These are phyloP conservation scores for Nomada lathburiana DNA, from an alignment of 2,888 invertebrate genomes.

Conservation along the genomic window DNA sequence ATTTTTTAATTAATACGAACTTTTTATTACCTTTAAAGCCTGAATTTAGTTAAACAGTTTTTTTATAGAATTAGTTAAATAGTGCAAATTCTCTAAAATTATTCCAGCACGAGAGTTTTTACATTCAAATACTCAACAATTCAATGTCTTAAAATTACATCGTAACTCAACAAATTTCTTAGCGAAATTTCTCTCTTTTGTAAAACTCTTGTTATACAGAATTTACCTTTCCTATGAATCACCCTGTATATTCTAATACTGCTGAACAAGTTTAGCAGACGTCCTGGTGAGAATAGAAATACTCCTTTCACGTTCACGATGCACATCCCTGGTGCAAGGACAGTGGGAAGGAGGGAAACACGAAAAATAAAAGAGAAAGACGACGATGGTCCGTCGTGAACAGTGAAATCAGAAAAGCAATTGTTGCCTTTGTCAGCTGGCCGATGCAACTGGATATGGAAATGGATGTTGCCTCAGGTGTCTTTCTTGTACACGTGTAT, in stretches of 20 bases:
- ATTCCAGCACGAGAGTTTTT: too few species aligned
- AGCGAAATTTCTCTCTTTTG: too few species aligned
- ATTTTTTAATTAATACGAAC: too few species aligned
- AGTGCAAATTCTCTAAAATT: too few species aligned
- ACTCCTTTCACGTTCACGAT: not conserved
- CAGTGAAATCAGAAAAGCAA: conserved; percentile 39
- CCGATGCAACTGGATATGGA: conserved; percentile 33
- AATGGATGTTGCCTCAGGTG: conserved; percentile 10
- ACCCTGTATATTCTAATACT: not conserved
- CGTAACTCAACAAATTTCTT: too few species aligned
- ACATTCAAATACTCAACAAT: too few species aligned
- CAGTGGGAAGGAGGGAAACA: not conserved
- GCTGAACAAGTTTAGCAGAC: not conserved
- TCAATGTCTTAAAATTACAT: too few species aligned
- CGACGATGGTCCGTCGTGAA: not conserved
- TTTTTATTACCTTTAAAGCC: too few species aligned
- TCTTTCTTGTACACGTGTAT: not conserved
- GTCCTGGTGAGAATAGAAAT: not conserved
- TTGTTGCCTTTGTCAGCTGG: conserved; percentile 44
- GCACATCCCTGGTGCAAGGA: not conserved
- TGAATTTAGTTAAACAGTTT: too few species aligned
- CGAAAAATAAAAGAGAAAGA: not conserved
- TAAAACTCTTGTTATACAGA: not conserved
- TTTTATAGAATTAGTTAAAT: too few species aligned
- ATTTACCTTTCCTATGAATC: not conserved